These are phyloP conservation scores for Trichogramma evanescens DNA, from an alignment of 2,888 invertebrate species.

Conservation along the genomic window DNA sequence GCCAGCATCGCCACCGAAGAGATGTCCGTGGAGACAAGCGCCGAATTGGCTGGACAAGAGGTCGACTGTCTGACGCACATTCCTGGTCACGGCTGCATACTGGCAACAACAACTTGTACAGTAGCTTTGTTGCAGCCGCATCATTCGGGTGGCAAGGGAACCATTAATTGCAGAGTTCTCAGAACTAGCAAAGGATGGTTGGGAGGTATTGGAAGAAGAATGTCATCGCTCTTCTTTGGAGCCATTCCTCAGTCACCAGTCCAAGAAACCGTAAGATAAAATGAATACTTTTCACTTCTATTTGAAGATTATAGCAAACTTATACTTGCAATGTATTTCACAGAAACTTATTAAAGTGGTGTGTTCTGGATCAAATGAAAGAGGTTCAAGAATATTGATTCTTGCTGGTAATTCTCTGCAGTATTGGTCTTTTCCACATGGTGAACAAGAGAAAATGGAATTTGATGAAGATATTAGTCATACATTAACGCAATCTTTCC, in stretches of 20 bases:
- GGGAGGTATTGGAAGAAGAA: slow-evolving; percentile 76
- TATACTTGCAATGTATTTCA: slow-evolving; percentile 12
- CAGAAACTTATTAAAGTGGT: slow-evolving; percentile 62
- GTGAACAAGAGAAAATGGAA: slow-evolving; percentile 64
- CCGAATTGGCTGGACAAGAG: slow-evolving; percentile 83
- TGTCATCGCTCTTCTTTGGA: slow-evolving; percentile 77
- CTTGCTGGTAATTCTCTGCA: slow-evolving; percentile 74
- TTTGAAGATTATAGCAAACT: background rate
- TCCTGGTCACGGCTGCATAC: slow-evolving; percentile 67
- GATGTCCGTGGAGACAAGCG: slow-evolving; percentile 73
- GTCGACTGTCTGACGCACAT: slow-evolving; percentile 68
- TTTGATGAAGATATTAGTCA: slow-evolving; percentile 71
- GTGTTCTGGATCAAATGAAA: slow-evolving; percentile 38
- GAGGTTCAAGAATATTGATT: slow-evolving; percentile 59
- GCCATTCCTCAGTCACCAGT: slow-evolving; percentile 57
- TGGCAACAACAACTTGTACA: slow-evolving; percentile 88
- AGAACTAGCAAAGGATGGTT: slow-evolving; percentile 75
- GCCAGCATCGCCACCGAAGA: slow-evolving; percentile 82
- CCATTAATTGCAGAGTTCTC: slow-evolving; percentile 60
- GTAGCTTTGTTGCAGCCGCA: slow-evolving; percentile 65
- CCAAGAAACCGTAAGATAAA: slow-evolving; percentile 55
- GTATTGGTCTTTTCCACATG: slow-evolving; percentile 66
- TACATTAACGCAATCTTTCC: slow-evolving; percentile 64
- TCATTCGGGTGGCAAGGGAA: slow-evolving; percentile 60
- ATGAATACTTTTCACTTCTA: background rate